These are phyloP conservation scores for Anarhynchus alexandrinus DNA, from an alignment of 2,113 vertebrate species.

Conservation along the genomic window DNA sequence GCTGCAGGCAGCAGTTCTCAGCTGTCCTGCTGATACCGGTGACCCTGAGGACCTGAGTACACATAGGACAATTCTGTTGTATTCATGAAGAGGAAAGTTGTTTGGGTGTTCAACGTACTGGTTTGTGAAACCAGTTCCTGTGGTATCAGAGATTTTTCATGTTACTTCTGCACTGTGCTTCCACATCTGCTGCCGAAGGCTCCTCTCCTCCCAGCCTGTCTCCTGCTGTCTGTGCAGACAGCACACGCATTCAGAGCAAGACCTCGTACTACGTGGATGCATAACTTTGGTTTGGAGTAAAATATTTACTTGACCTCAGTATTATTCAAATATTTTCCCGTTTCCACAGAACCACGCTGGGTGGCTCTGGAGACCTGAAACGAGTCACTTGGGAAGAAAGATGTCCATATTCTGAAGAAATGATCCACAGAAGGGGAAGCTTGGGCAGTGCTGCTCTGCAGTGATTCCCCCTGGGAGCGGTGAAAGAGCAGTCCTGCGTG, in stretches of 20 bases:
- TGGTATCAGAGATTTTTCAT: not conserved
- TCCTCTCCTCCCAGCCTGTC: not conserved
- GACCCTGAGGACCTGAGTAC: not conserved
- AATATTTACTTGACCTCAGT: not conserved
- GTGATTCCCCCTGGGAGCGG: not conserved
- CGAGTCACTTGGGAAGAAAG: not conserved
- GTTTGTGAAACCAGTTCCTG: not conserved
- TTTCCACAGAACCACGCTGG: not conserved
- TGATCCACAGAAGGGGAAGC: not conserved
- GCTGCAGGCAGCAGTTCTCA: not conserved
- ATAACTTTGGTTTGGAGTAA: not conserved
- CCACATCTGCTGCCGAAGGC: not conserved
- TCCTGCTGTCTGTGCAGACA: not conserved
- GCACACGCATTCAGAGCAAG: rapidly evolving
- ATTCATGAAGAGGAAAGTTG: not conserved
- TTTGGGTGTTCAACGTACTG: not conserved
- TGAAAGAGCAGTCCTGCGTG: not conserved
- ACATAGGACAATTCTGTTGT: not conserved
- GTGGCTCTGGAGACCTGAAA: not conserved
- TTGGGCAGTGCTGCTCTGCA: not conserved
- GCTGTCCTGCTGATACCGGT: not conserved
- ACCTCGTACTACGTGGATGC: rapidly evolving
- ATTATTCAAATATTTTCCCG: not conserved
- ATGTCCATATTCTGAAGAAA: not conserved
- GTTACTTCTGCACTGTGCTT: not conserved